Conservation (phyloP, 1,140 invertebrate species). For the Portunus trituberculatus region DNA sequence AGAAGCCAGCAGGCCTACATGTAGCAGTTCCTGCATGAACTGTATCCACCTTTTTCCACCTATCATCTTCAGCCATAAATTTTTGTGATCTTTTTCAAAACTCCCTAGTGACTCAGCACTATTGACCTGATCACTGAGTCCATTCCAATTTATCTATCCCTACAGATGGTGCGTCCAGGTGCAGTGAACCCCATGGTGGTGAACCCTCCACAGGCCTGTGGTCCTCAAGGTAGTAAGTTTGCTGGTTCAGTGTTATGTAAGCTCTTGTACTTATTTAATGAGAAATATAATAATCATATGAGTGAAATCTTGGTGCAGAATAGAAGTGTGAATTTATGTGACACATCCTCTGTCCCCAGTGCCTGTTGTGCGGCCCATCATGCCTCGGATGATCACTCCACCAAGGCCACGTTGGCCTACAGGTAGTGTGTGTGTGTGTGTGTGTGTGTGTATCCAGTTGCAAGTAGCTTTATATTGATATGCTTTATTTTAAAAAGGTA, state of each 20-base stretch:
- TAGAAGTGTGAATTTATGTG: neutral
- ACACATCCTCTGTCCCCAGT: neutral
- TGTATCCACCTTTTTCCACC: too few species aligned
- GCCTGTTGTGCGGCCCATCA: constrained; percentile 33
- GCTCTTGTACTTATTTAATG: neutral
- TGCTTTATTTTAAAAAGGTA: too few species aligned
- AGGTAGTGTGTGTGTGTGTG: neutral
- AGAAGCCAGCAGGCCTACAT: too few species aligned
- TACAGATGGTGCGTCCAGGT: constrained; percentile 47
- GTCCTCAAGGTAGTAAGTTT: neutral
- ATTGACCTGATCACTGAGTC: too few species aligned
- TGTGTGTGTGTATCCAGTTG: neutral
- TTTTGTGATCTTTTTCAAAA: too few species aligned
- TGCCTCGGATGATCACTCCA: constrained; percentile 29
- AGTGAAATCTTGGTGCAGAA: neutral
- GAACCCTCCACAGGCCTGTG: constrained; percentile 15
- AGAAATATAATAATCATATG: neutral
- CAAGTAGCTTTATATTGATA: too few species aligned
- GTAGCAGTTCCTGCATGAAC: too few species aligned
- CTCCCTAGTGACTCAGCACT: too few species aligned
- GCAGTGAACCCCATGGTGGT: constrained; percentile 46
- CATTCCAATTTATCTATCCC: neutral
- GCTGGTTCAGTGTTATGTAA: neutral
- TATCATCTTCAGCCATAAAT: too few species aligned
- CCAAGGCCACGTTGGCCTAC: constrained; percentile 35